phyloP scores from a whole-genome alignment of 2,113 vertebrate genomes.

The Cryptomyrus ogoouensis region DNA sequence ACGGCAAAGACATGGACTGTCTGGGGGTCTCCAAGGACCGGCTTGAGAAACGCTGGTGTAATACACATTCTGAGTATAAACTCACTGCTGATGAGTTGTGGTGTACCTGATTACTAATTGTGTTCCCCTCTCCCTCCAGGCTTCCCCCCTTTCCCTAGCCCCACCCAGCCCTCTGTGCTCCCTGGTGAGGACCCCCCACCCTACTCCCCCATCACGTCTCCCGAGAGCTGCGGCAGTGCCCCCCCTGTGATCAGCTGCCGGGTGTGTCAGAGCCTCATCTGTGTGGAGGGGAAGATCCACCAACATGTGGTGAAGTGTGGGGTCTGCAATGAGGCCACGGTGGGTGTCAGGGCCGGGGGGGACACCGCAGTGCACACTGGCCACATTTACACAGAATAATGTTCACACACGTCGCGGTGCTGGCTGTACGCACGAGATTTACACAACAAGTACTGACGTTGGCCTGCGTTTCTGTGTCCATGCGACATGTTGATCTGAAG shows the following conservation, averaged over 20 bases:
- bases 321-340: constrained; percentile 87
- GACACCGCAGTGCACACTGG: background rate
- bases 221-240: constrained; percentile 72
- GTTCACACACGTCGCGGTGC: background rate
- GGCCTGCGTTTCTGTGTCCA: background rate
- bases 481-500: background rate
- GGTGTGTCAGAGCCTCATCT: constrained; percentile 85
- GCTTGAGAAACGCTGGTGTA: background rate
- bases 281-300: constrained; percentile 89
- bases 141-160: constrained; percentile 69
- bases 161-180: constrained; percentile 71
- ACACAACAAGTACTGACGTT: background rate
- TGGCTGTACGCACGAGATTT: background rate
- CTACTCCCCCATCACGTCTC: constrained; percentile 80
- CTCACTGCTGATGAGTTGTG: background rate
- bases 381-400: background rate
- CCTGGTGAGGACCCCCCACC: constrained; percentile 83
- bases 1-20: background rate
- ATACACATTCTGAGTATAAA: constrained; percentile 26
- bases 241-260: constrained; percentile 80
- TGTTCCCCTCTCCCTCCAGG: constrained; percentile 42
- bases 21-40: too few species aligned
- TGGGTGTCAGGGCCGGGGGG: constrained; percentile 39
- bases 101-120: background rate
- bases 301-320: constrained; percentile 89